Percentiles rank a stretch among this genome's conserved stretches.
Conservation (phyloP, 1,140 invertebrate species). For the Caenorhabditis inopinata region DNA sequence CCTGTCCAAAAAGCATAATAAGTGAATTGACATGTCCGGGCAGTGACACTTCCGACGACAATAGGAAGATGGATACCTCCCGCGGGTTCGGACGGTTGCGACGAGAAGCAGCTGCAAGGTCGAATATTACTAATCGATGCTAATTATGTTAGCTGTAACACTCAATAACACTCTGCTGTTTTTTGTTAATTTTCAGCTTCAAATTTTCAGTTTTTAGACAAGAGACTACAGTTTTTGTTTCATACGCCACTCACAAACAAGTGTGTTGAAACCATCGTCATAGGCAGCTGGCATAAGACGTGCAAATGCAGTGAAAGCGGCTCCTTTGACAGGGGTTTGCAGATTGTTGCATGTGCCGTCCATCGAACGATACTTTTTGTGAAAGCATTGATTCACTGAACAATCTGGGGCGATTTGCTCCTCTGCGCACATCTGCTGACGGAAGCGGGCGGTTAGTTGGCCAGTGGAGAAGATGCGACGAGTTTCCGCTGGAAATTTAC, state of each 20-base stretch:
- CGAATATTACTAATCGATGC: too few species aligned
- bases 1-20: conserved; percentile 49
- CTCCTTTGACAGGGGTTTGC: conserved; percentile 84
- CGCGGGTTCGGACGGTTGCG: conserved; percentile 45
- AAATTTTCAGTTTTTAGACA: background rate
- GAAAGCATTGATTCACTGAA: conserved; percentile 46
- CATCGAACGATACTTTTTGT: conserved; percentile 78
- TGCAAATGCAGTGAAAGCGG: conserved; percentile 82
- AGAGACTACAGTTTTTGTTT: background rate
- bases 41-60: conserved; percentile 36
- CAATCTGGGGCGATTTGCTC: conserved; percentile 41
- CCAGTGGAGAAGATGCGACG: conserved; percentile 25
- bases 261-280: conserved; percentile 91
- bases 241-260: conserved; percentile 66
- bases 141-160: background rate
- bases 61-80: conserved; percentile 47
- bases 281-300: conserved; percentile 83
- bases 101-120: conserved; percentile 12
- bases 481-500: background rate
- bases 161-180: background rate
- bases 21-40: conserved; percentile 37
- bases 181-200: background rate
- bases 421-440: conserved; percentile 18
- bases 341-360: conserved; percentile 95
- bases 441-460: background rate